These are phyloP conservation scores for Pachyuromys duprasi DNA, from an alignment of 2,797 vertebrate genomes.

Conservation along the genomic window DNA sequence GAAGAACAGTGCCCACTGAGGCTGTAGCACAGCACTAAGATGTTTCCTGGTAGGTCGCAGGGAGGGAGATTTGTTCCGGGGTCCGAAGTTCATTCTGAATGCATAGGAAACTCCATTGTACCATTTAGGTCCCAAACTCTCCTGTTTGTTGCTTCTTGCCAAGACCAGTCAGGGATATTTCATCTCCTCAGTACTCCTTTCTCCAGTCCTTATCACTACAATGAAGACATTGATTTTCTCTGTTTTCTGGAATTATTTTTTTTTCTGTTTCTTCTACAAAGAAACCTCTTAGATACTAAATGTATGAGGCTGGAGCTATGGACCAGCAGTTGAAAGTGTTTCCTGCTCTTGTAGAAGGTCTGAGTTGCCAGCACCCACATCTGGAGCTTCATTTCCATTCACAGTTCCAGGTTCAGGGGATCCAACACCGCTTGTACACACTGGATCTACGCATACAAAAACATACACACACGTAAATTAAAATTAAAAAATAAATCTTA, in stretches of 20 bases:
- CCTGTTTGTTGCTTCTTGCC: neutral
- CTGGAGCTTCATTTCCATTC: neutral
- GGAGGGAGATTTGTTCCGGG: neutral
- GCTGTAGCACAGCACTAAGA: neutral
- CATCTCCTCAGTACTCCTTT: neutral
- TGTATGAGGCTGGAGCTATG: neutral
- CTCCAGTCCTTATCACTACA: neutral
- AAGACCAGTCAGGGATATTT: neutral
- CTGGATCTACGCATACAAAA: neutral
- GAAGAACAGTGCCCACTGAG: neutral
- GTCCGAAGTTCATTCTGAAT: neutral
- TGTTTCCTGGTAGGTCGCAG: neutral
- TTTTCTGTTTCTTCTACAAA: slow-evolving; percentile 1
- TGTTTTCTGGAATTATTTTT: neutral
- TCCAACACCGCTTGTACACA: neutral
- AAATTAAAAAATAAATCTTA: neutral
- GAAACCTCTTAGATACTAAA: neutral
- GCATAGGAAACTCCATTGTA: neutral
- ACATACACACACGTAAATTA: neutral
- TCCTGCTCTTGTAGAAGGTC: neutral
- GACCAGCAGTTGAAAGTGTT: neutral
- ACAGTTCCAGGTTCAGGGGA: neutral
- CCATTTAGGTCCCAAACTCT: neutral
- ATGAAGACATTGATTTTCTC: neutral
- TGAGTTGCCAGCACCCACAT: neutral